Evolutionary conservation across 2,113 vertebrate genomes (phyloP), one percentile per base, ranked within the genome.

Genomic region (Rhinolophus sinicus): DNA sequence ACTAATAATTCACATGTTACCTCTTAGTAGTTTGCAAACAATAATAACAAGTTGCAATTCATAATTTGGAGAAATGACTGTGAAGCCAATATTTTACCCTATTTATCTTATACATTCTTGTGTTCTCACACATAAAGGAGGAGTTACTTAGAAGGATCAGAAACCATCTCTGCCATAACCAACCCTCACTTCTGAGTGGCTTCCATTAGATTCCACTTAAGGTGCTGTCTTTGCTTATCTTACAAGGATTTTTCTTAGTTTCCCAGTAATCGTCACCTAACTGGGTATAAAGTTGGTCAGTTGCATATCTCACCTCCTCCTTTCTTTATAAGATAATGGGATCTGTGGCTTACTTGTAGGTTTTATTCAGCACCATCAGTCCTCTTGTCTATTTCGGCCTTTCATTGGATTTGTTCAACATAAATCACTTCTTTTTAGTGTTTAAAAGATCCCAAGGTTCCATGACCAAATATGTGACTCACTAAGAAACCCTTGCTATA

Each of bases 201-300:
- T 89, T 47, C 84, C 70, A 6, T 78, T 80, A 58, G 58, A 44
- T 77, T 93, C 93, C 83, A 75, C 82, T 65, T 54, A 88, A 40
- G 94, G 96, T 95, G 91, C 97, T 96, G 73, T 82, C 88, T 82
- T 83, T 50, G 65, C 82, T 88, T 94, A 40, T 4, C 72, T 47
- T 94, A 52, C 50, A 54, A 76, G 56, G 83, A 89, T 73, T 82
- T 88, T 80, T 75, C 73, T 69, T 62, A 62, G 67, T 60, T 56
- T 88, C 67, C 65, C 40, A 33, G 47, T 65, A 56, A 65, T 56
- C 26, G 19, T 12, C 15, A 19, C 70, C 81, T 60, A 35, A 24
- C 54, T 44, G 50, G 88, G 38, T 67, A 38, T 54, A 58, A 26
- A 82, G 85, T 7, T 47, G 40, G 50, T 67, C 50, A 77, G 67